These are phyloP conservation scores for Cyaniris semiargus DNA, from an alignment of 2,888 invertebrate genomes.

Conservation along the genomic window DNA sequence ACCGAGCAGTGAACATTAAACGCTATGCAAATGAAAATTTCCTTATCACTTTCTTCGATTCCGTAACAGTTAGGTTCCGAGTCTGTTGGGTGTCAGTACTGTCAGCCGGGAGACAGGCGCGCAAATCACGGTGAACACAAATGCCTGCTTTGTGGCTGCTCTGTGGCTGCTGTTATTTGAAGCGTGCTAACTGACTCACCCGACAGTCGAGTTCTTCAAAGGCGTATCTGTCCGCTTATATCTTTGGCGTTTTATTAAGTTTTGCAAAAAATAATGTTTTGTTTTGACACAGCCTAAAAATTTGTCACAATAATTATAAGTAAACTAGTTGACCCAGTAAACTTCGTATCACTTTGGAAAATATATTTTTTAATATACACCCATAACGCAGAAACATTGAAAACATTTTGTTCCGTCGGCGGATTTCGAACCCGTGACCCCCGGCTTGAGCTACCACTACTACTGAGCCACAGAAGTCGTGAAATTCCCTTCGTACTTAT, in stretches of 20 bases:
- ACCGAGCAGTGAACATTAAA: not conserved
- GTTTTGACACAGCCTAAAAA: not conserved
- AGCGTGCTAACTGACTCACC: constrained; percentile 5
- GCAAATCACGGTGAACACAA: constrained; percentile 39
- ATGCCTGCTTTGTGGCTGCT: constrained; percentile 38
- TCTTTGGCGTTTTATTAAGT: not conserved
- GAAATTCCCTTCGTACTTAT: too few species aligned
- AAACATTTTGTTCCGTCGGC: too few species aligned
- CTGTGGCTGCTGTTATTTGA: constrained; percentile 28
- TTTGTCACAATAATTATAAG: too few species aligned
- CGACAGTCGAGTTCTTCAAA: not conserved
- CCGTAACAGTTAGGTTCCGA: constrained; percentile 30
- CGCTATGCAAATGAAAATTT: constrained; percentile 26
- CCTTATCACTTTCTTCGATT: constrained; percentile 29
- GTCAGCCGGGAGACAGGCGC: constrained; percentile 34
- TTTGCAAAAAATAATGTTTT: not conserved
- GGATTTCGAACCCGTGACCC: too few species aligned
- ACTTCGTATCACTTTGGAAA: too few species aligned
- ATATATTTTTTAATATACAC: too few species aligned
- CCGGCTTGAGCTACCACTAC: too few species aligned
- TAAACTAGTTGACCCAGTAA: too few species aligned
- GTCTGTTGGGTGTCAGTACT: constrained; percentile 26
- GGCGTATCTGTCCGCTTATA: constrained; percentile 5
- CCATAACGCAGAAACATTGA: too few species aligned
- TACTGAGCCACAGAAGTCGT: too few species aligned